Base-by-base conservation (phyloP, 92 coral and sea anemone species). In the Umimayanthus kanabou region DNA sequence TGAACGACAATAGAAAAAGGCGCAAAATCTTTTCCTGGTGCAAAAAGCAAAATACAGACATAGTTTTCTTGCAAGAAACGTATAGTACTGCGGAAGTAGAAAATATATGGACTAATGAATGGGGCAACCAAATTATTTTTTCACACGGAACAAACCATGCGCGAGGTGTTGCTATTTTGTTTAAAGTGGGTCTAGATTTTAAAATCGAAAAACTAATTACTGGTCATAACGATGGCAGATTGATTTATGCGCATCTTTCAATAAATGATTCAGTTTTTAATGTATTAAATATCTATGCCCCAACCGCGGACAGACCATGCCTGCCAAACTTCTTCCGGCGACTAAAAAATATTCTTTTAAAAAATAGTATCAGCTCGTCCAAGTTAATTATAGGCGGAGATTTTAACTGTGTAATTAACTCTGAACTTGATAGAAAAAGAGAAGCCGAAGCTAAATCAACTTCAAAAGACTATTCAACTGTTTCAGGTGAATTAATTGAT, bases 101-200 rank as follows among this genome's bases (percentile, higher is more conserved):
- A 79, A 79, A 26, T 50, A 79, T 79, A 28, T 79, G 82, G 82
- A 79, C 39, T 4, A 77, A 77, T 43, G 81, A 79, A 50, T 28
- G 82, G 10, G 82, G 66, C 29, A 49, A 42, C 57, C 57, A 76
- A 76, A 43, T 76, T 40, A 76, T 76, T 76, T 76, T 76, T 42
- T 76, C 80, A 76, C 80, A 76, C 57, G 58, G 61, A 40, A 20
- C 37, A 40, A 76, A 40, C 42, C 55, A 76, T 42, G 37, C 80
- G 25, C 55, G 80, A 76, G 80, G 58, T 76, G 61, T 76, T 76
- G 80, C 80, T 40, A 42, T 76, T 76, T 42, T 76, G 57, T 42
- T 76, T 40, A 39, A 76, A 76, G 20, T 40, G 13, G 57, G 57
- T 4, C 29, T 76, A 76, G 57, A 76, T 42, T 76, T 40, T 39